Evolutionary conservation across 1,140 invertebrate species (phyloP).

Genomic region (Leucophenga varia): DNA sequence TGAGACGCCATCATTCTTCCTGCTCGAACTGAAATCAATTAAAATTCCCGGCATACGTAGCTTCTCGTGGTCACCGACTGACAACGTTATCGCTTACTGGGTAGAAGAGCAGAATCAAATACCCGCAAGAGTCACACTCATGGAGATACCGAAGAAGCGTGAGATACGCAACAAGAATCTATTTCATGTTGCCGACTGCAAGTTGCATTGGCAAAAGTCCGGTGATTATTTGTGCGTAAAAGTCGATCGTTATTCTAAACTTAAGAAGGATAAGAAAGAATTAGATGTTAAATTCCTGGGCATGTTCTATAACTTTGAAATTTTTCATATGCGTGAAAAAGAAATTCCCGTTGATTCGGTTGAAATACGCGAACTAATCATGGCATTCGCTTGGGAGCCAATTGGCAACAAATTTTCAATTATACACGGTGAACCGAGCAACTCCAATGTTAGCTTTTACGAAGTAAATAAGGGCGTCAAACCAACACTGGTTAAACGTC

Average conservation of each 20-base stretch:
- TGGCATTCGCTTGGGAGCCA: constrained; percentile 98
- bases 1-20: constrained; percentile 90
- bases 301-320: constrained; percentile 98
- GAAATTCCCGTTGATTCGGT: constrained; percentile 97
- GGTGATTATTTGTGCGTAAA: constrained; percentile 98
- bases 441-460: constrained; percentile 91
- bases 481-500: constrained; percentile 82
- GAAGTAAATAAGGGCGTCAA: constrained; percentile 87
- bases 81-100: constrained; percentile 97
- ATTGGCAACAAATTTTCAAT: constrained; percentile 94
- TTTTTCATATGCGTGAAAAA: constrained; percentile 98
- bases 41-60: constrained; percentile 90
- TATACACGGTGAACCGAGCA: constrained; percentile 90
- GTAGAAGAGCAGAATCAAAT: constrained; percentile 96
- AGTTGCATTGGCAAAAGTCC: constrained; percentile 98
- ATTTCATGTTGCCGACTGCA: constrained; percentile 97
- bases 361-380: constrained; percentile 90
- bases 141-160: constrained; percentile 82
- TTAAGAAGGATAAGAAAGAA: constrained; percentile 85
- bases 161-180: constrained; percentile 96
- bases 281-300: constrained; percentile 91
- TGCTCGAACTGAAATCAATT: constrained; percentile 93
- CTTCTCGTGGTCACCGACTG: constrained; percentile 97
- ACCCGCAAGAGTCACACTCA: constrained; percentile 78
- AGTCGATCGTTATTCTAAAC: constrained; percentile 95